Base-by-base conservation (phyloP, 2,113 vertebrate species). In the Chunga burmeisteri region DNA sequence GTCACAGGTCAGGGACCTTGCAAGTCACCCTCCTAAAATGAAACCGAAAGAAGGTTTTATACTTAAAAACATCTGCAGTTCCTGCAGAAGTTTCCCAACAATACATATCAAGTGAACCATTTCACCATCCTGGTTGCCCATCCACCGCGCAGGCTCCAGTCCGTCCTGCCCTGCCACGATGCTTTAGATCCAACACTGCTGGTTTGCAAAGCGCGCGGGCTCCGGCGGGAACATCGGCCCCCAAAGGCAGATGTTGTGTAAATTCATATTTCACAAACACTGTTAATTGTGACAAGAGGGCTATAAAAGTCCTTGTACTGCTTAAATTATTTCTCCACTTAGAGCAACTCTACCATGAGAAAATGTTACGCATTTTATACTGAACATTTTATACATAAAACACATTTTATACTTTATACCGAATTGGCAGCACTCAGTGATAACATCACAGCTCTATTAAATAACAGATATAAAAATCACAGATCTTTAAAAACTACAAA, bases 211-310 rank as follows among this genome's bases (percentile, higher is more conserved):
- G 34, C 2, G 0, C 66, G 47, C 3, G 0, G 53, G 49, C 50
- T 86, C 90, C 2, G 2, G 29, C 1, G 25, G 94, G 80, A 90
- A 46, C 1, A 4, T 8, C 1, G 0, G 49, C 53, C 85, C 68
- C 71, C 0, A 70, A 53, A 95, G 85, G 86, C 96, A 93, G 91
- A 89, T 75, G 86, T 74, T 83, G 58, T 52, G 81, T 62, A 95
- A 96, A 97, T 93, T 36, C 87, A 16, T 92, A 93, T 96, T 95
- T 97, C 95, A 95, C 90, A 86, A 67, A 92, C 72, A 84, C 50
- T 21, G 94, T 63, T 94, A 96, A 96, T 93, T 94, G 94, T 84
- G 92, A 94, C 93, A 86, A 86, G 92, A 79, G 92, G 17, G 66
- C 95, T 75, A 52, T 92, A 94, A 96, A 97, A 94, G 81, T 75